Conservation (phyloP, 2,113 vertebrate genomes). For the Pseudorhombus dupliciocellatus region DNA sequence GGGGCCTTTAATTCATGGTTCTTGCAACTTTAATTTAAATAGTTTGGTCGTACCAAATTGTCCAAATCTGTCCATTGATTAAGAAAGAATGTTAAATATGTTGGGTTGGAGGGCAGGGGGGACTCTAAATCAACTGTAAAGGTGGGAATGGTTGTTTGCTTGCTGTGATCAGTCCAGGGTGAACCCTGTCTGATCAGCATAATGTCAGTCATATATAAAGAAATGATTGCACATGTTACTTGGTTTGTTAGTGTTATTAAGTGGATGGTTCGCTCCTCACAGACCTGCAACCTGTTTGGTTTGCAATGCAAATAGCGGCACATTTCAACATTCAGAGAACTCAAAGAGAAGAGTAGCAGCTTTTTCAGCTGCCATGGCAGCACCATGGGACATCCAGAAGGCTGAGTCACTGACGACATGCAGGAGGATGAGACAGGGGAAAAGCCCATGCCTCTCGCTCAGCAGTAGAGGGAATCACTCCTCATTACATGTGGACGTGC, state of each 20-base stretch:
- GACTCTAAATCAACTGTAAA: too few relatives aligned
- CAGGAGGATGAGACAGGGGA: constrained; percentile 53
- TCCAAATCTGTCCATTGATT: background rate
- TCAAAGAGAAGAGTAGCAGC: constrained; percentile 4
- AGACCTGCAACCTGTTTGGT: background rate
- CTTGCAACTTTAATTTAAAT: too few relatives aligned
- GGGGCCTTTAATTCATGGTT: too few relatives aligned
- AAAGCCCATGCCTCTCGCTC: constrained; percentile 48
- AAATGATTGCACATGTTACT: background rate
- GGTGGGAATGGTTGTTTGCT: background rate
- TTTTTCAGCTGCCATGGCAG: constrained; percentile 28
- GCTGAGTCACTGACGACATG: constrained; percentile 56
- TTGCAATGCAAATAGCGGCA: background rate
- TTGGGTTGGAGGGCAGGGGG: too few relatives aligned
- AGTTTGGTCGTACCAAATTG: background rate
- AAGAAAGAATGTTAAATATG: background rate
- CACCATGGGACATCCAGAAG: constrained; percentile 31
- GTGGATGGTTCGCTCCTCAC: background rate
- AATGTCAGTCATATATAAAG: background rate
- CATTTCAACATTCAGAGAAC: background rate
- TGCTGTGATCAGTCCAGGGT: too few relatives aligned
- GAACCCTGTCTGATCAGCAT: too few relatives aligned
- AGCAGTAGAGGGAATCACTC: constrained; percentile 47
- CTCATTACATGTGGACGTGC: constrained; percentile 39
- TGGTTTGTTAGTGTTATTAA: background rate